Conservation (phyloP, 1,140 invertebrate genomes). For the Drosophila seguyi region DNA sequence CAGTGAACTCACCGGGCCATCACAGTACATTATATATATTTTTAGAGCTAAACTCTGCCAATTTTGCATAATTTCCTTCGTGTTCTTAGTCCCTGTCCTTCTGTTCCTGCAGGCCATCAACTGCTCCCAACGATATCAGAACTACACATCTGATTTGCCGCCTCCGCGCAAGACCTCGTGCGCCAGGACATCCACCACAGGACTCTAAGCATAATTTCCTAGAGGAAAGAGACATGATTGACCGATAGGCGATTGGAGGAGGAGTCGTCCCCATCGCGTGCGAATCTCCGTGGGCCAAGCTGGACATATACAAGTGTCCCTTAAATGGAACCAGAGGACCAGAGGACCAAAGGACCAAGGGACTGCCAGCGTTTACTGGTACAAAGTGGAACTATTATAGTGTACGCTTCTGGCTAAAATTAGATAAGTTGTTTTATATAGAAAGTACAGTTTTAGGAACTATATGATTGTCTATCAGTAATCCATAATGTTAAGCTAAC, state of each 20-base stretch:
- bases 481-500: neutral
- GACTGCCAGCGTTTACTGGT: constrained; percentile 5
- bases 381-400: constrained; percentile 3
- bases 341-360: constrained; percentile 18
- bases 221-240: constrained; percentile 32
- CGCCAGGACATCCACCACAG: constrained; percentile 78
- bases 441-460: neutral
- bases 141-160: constrained; percentile 82
- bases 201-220: constrained; percentile 50
- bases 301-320: constrained; percentile 28
- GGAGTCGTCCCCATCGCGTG: neutral
- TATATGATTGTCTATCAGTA: constrained; percentile 15
- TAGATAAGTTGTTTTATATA: constrained; percentile 25
- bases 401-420: neutral
- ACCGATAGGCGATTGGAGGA: constrained; percentile 26
- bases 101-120: constrained; percentile 72
- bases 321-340: constrained; percentile 31
- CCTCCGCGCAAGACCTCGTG: constrained; percentile 79
- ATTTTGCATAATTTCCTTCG: constrained; percentile 32
- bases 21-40: constrained; percentile 46
- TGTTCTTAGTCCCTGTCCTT: constrained; percentile 22
- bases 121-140: constrained; percentile 75
- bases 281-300: constrained; percentile 7
- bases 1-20: constrained; percentile 46
- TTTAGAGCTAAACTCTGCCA: constrained; percentile 59